Conservation (phyloP, 2,113 vertebrate genomes). For the Pelodiscus sinensis region DNA sequence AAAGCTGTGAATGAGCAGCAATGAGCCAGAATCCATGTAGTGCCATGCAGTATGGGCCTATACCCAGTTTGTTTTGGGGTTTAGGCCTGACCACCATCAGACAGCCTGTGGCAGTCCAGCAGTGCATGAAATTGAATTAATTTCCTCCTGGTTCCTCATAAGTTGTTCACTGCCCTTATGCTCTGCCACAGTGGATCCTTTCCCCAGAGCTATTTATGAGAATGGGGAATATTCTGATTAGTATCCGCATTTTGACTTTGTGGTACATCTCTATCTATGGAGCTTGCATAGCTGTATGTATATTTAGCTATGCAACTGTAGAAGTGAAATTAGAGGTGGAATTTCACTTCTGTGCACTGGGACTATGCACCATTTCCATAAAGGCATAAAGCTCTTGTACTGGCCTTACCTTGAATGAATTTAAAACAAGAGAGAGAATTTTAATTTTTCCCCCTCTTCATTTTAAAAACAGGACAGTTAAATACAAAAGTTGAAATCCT, state of each 20-base stretch:
- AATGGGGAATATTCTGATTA: not conserved
- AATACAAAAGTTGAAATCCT: rapidly evolving
- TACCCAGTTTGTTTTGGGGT: not conserved
- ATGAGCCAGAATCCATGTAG: not conserved
- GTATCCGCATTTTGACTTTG: not conserved
- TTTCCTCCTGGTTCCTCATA: not conserved
- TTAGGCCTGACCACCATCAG: not conserved
- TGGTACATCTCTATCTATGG: not conserved
- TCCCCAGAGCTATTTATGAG: not conserved
- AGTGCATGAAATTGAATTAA: not conserved
- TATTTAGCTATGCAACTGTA: rapidly evolving
- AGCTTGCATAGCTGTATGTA: rapidly evolving
- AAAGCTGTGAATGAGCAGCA: not conserved
- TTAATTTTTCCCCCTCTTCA: not conserved
- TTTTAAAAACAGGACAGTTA: not conserved
- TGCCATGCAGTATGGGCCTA: not conserved
- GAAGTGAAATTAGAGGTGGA: too few species aligned
- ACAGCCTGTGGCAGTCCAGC: not conserved
- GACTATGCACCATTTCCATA: not conserved
- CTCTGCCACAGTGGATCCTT: not conserved
- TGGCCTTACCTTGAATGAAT: not conserved
- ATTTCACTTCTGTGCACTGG: not conserved
- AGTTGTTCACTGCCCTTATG: not conserved
- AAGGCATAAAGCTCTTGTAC: not conserved
- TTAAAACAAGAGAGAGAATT: not conserved